These are phyloP conservation scores for Rhinoptilus africanus DNA, from an alignment of 2,113 vertebrate species.

Conservation along the genomic window DNA sequence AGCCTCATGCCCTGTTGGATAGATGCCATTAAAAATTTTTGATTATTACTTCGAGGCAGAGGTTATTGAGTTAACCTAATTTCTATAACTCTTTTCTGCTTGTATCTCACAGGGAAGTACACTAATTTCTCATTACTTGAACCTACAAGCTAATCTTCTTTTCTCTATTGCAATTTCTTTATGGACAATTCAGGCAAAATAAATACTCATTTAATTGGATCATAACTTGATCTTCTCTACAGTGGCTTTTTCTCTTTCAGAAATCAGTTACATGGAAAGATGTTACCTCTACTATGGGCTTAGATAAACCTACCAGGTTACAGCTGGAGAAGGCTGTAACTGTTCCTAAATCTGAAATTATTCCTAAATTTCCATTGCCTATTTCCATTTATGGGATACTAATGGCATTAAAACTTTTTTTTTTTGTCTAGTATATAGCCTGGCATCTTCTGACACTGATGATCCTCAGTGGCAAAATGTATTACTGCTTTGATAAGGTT, in stretches of 20 bases:
- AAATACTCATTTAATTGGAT: neutral
- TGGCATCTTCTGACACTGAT: neutral
- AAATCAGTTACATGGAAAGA: neutral
- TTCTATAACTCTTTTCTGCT: neutral
- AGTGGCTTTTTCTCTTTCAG: neutral
- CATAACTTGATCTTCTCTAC: neutral
- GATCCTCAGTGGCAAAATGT: neutral
- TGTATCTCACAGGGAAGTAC: neutral
- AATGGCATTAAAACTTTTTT: neutral
- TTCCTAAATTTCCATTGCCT: neutral
- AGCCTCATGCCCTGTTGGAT: neutral
- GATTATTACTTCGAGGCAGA: neutral
- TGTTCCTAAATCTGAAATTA: neutral
- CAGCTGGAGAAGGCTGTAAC: neutral
- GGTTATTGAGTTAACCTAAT: neutral
- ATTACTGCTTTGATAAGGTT: neutral
- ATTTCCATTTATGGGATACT: neutral
- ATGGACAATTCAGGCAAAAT: neutral
- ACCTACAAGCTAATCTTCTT: neutral
- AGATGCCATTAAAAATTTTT: neutral
- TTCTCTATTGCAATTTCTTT: neutral
- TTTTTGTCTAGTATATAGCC: neutral
- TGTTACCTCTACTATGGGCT: fast-evolving
- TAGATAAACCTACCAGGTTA: neutral
- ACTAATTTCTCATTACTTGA: neutral